Evolutionary conservation across 2,113 vertebrate species (phyloP).

Genomic region (cattle (Bos taurus)): DNA sequence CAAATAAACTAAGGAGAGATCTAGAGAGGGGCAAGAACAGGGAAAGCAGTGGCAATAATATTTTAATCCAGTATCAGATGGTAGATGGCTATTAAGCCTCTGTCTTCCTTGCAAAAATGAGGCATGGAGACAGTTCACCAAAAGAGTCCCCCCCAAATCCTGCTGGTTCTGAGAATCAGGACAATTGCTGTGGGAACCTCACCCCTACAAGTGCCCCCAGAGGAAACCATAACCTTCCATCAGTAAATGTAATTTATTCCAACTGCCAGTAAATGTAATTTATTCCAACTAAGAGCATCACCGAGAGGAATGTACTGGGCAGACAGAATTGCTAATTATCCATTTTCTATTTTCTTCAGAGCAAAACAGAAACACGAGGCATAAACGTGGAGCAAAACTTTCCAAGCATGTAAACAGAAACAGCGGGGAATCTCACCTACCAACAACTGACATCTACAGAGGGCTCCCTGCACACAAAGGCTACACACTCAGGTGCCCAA

Average conservation of each 20-base stretch:
- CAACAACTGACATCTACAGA: neutral
- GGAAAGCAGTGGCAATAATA: neutral
- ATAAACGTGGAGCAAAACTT: neutral
- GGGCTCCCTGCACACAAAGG: too few species aligned
- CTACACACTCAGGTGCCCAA: neutral
- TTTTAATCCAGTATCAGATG: neutral
- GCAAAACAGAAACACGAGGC: neutral
- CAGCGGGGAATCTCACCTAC: neutral
- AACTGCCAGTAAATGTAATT: neutral
- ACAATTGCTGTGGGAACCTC: neutral
- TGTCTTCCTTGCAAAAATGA: neutral
- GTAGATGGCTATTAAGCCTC: neutral
- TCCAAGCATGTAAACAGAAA: neutral
- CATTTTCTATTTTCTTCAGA: neutral
- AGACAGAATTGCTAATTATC: neutral
- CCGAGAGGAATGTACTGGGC: neutral
- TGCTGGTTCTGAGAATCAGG: neutral
- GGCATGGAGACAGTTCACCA: neutral
- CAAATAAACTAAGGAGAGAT: neutral
- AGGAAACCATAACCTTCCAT: neutral
- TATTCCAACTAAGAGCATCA: neutral
- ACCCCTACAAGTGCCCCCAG: neutral
- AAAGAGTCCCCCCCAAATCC: neutral
- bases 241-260: neutral
- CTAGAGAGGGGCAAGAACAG: neutral